Base-by-base conservation (phyloP, 2,888 invertebrate species). In the Willowsia nigromaculata region DNA sequence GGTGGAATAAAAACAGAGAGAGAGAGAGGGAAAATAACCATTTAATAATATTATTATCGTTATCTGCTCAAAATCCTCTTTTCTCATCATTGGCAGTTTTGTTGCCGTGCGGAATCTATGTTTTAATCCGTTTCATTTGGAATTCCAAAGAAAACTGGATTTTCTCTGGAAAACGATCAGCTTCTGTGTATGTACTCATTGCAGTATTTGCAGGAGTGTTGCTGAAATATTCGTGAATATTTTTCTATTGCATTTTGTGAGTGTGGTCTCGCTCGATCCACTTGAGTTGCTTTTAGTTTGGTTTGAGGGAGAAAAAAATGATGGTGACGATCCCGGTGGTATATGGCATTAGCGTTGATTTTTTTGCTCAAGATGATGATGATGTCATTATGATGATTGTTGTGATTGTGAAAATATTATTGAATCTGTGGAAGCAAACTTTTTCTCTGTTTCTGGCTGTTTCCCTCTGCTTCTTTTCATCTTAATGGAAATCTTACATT, bases 11-110 rank as follows among this genome's bases (percentile, higher is more conserved):
- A 18, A 62, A 30, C 13, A 30, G n/a, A 4, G 6, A 30, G 11
- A 62, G 5, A n/a, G 1, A 11, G 62, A 1, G 62, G 30, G 62
- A 30, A 30, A 62, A 62, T 62, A 62, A 76, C 27, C 22, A 22
- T 50, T 50, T 30, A 22, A 76, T 30, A 47, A 30, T 76, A 47
- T 76, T 76, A 76, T 25, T 40, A 25, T 71, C 37, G 71, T 71
- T 71, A 76, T 50, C 47, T 50, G n/a, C 50, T 76, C 30, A 30
- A 76, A 76, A 50, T 76, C 76, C 76, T 50, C 25, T 76, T 50
- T 76, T 40, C 25, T 76, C 76, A 30, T 33, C 13, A 22, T n/a
- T n/a, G n/a, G n/a, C n/a, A n/a, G n/a, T n/a, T n/a, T n/a, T n/a
- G n/a, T n/a, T n/a, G n/a, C n/a, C n/a, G n/a, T n/a, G n/a, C n/a